Evolutionary conservation across 2,888 invertebrate species (phyloP).

Genomic region (Eristalinus sepulchralis): DNA sequence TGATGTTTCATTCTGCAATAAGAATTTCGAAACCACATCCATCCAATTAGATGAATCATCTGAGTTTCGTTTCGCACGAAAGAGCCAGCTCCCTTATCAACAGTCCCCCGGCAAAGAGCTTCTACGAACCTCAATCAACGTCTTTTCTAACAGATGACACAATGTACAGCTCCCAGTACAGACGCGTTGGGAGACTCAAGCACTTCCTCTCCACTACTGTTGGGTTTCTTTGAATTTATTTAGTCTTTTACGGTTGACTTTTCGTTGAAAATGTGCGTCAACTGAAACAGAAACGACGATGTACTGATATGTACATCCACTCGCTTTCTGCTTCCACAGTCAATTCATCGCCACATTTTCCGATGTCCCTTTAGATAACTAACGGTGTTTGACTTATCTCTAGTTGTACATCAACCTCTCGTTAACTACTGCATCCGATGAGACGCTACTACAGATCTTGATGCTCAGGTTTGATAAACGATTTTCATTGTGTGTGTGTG

Average conservation of each 20-base stretch:
- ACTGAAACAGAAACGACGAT: background rate
- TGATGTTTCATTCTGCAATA: too few relatives aligned
- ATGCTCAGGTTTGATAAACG: conserved; percentile 50
- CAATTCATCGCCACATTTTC: background rate
- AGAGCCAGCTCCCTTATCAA: too few relatives aligned
- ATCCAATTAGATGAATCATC: too few relatives aligned
- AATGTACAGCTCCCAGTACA: background rate
- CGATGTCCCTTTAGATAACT: background rate
- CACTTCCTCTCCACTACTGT: background rate
- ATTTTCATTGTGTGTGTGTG: background rate
- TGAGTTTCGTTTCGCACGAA: too few relatives aligned
- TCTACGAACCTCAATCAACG: too few relatives aligned
- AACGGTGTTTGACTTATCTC: background rate
- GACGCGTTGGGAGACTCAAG: background rate
- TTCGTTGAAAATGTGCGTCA: background rate
- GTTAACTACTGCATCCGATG: conserved; percentile 15
- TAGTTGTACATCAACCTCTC: background rate
- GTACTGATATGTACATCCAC: background rate
- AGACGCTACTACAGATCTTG: conserved; percentile 20
- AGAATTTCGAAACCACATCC: too few relatives aligned
- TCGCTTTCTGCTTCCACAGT: background rate
- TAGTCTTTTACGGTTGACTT: background rate
- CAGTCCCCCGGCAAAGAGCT: too few relatives aligned
- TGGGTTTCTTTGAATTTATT: background rate
- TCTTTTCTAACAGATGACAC: too few relatives aligned